Evolutionary conservation across 1,140 invertebrate species (phyloP), one percentile per base, ranked within the genome.

Genomic region (Nasonia giraulti): DNA sequence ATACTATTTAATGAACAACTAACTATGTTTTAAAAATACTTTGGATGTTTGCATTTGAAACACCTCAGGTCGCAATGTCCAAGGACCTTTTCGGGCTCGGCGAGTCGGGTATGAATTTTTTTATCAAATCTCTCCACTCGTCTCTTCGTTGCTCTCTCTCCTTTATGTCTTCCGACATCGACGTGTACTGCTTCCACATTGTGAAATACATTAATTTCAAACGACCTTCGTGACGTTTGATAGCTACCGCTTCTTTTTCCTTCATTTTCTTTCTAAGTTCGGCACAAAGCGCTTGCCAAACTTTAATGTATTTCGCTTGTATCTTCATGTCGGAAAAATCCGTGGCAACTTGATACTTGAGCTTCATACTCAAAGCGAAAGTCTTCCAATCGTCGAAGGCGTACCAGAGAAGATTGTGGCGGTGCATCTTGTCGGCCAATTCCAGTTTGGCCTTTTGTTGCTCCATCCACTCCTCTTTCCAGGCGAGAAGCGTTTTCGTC

Each of bases 301-400:
- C 1, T 31, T 85, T 89, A 0, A 91, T 86, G n/a, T 78, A 89
- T 44, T 85, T 87, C 0, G 77, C 86, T 84, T 89, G 85, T 5
- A 93, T 20, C 85, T 89, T 91, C 85, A 91, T 88, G 17, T 92
- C 90, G 14, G 83, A 88, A 82, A 91, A 92, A 80, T 92, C 91
- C 50, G 40, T 76, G 7, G 92, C 91, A 0, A 91, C 91, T 85
- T 92, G 90, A 5, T 80, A 80, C 27, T 91, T 92, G 23, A 78
- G 76, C n/a, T 68, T 90, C 5, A 84, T 79, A 14, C 89, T 85
- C 17, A 84, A 85, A 0, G 82, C 50, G 6, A 82, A n/a, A 1
- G 86, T 37, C 47, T 83, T 89, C 92, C 92, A 93, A 33, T 87
- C 17, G 23, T 44, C 75, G 74, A 92, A 90, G 0, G 50, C 23